Percentiles rank a stretch among this genome's conserved stretches.
Conservation (phyloP, 2,797 vertebrate species). For the Pitangus sulphuratus region DNA sequence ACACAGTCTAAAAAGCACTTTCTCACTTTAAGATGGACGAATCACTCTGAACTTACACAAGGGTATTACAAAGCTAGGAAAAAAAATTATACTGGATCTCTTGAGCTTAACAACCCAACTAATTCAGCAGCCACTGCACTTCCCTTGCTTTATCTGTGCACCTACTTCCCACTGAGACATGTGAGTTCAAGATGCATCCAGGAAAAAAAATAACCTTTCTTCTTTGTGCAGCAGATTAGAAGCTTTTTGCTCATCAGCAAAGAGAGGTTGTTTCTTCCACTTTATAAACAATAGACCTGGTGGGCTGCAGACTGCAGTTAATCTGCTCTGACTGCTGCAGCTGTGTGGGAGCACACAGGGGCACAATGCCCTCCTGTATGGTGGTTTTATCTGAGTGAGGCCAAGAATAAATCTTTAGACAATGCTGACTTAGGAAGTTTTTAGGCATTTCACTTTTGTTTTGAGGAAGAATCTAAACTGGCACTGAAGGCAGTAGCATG, state of each 20-base stretch:
- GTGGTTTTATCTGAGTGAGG: background rate
- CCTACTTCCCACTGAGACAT: background rate
- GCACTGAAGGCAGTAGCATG: background rate
- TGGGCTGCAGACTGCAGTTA: background rate
- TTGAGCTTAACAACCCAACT: background rate
- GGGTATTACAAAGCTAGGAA: background rate
- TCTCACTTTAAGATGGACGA: background rate
- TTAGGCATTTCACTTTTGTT: background rate
- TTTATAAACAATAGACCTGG: background rate
- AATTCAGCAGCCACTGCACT: background rate
- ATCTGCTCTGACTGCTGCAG: background rate
- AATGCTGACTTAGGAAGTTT: background rate
- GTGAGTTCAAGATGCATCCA: background rate
- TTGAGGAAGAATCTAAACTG: background rate
- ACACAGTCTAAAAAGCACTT: background rate
- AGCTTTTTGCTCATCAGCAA: background rate
- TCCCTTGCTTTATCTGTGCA: background rate
- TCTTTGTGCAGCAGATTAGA: background rate
- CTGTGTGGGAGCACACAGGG: background rate
- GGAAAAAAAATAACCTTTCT: background rate
- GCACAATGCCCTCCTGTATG: background rate
- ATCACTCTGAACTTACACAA: background rate
- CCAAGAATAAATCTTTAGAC: background rate
- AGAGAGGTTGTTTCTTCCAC: background rate
- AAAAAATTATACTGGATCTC: background rate